Conservation (phyloP, 2,113 vertebrate species). For the Lethenteron camtschaticum region DNA sequence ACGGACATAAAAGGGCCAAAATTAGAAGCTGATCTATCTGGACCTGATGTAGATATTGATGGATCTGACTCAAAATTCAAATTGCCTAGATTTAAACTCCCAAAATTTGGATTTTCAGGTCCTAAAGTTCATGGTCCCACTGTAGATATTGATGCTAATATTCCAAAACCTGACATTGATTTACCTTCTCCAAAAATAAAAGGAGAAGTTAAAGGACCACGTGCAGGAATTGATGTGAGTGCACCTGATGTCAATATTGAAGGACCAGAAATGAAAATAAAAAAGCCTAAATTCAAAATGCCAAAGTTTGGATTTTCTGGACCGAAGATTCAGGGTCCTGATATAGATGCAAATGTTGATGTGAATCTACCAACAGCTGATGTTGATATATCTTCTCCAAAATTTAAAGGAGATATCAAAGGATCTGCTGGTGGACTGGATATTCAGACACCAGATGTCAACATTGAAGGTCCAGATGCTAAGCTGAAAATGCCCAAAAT, state of each 20-base stretch:
- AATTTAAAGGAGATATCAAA: not conserved
- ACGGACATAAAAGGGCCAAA: not conserved
- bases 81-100: conserved; percentile 9
- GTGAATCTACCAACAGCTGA: conserved; percentile 16
- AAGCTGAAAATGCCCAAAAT: conserved; percentile 17
- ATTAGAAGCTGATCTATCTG: not conserved
- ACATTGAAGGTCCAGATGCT: not conserved
- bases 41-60: conserved; percentile 13
- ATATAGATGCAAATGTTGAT: conserved; percentile 14
- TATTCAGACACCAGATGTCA: not conserved
- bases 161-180: conserved; percentile 1
- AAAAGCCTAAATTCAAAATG: not conserved
- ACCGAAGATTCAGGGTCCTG: not conserved
- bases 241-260: conserved; percentile 5
- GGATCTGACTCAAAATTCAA: conserved; percentile 8
- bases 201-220: conserved; percentile 2
- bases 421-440: not conserved
- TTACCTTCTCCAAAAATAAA: not conserved
- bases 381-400: not conserved
- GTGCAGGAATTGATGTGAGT: not conserved
- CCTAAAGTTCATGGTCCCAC: not conserved
- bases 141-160: not conserved
- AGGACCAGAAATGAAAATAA: not conserved
- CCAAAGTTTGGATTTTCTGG: conserved; percentile 12
- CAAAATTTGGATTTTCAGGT: conserved; percentile 7